Percentiles rank a stretch among this genome's conserved stretches.
phyloP scores from a whole-genome alignment of 2,888 invertebrate genomes.

The Xanthia togata region DNA sequence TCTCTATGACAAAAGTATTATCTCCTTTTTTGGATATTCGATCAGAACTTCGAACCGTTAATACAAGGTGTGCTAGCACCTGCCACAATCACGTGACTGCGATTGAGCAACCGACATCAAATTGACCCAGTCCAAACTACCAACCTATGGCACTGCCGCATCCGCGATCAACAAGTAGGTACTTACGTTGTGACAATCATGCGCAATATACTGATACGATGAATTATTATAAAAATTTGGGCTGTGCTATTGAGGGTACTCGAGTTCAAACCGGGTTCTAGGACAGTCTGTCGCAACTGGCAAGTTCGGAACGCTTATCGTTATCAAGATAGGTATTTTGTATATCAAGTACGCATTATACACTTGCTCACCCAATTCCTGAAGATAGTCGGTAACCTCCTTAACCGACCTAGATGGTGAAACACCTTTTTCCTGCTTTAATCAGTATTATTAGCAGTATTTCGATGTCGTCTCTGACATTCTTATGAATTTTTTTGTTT shows the following conservation, averaged over 20 bases:
- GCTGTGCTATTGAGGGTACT: slow-evolving; percentile 84
- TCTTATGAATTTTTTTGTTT: slow-evolving; percentile 12
- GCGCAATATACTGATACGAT: slow-evolving; percentile 70
- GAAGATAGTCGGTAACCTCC: slow-evolving; percentile 76
- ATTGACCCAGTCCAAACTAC: slow-evolving; percentile 36
- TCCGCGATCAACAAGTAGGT: slow-evolving; percentile 42
- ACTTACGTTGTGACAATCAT: slow-evolving; percentile 48
- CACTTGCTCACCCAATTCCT: slow-evolving; percentile 73
- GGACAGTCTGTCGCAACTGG: slow-evolving; percentile 85
- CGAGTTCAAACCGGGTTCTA: slow-evolving; percentile 87
- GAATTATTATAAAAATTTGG: slow-evolving; percentile 75
- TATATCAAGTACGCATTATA: slow-evolving; percentile 78
- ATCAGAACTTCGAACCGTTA: slow-evolving; percentile 17
- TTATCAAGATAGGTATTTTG: slow-evolving; percentile 75
- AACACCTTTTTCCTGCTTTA: slow-evolving; percentile 72
- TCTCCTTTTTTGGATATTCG: neutral
- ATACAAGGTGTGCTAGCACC: slow-evolving; percentile 41
- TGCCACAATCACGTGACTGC: slow-evolving; percentile 34
- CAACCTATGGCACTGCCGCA: slow-evolving; percentile 27
- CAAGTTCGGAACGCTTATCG: slow-evolving; percentile 78
- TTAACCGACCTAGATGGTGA: slow-evolving; percentile 75
- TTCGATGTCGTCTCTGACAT: slow-evolving; percentile 41
- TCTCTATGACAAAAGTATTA: neutral
- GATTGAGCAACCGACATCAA: slow-evolving; percentile 41
- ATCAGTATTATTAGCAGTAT: slow-evolving; percentile 53